Evolutionary conservation across 1,140 invertebrate species (phyloP), one percentile per base, ranked within the genome.

Genomic region (Daktulosphaira vitifoliae): DNA sequence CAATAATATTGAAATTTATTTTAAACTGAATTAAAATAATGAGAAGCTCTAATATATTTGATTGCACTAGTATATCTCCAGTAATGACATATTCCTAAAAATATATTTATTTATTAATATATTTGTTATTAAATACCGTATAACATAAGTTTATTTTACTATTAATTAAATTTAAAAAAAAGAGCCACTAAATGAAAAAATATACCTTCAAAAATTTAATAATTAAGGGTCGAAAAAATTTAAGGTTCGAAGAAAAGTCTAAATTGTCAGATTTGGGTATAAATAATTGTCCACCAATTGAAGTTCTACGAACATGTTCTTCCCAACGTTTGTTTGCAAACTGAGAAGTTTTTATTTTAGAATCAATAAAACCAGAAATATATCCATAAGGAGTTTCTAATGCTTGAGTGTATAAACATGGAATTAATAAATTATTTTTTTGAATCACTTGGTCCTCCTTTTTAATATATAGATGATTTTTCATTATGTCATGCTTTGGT

Each of bases 311-410:
- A 33, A 46, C 56, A 46, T 39, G 25, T 62, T 48, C 56, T 48
- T 66, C 42, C 42, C 46, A 46, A 9, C 33, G 38, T 54, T 54
- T 56, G 38, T 48, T 56, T 20, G 42, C 33, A 50, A 48, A 9
- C 26, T 66, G 44, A 26, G 46, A 33, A 3, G 49, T 51, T 72
- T 70, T 67, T 69, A 69, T 46, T 71, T 70, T 71, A 44, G 39
- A 59, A 66, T 52, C 46, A 23, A 67, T 51, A 68, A 33, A 59
- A 20, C 59, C 49, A 38, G 38, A 59, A 18, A 66, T 29, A 26
- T 66, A 62, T 37, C 37, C 56, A 48, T 62, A 62, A 29, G 56
- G 56, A n/a, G 25, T 62, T 15, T 62, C 38, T 46, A 62, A 46
- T 33, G 56, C 56, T 22, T 62, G 56, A 20, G 56, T 48, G 5